Conservation (phyloP, 2,797 vertebrate genomes). For the Sphenopsis melanotis region DNA sequence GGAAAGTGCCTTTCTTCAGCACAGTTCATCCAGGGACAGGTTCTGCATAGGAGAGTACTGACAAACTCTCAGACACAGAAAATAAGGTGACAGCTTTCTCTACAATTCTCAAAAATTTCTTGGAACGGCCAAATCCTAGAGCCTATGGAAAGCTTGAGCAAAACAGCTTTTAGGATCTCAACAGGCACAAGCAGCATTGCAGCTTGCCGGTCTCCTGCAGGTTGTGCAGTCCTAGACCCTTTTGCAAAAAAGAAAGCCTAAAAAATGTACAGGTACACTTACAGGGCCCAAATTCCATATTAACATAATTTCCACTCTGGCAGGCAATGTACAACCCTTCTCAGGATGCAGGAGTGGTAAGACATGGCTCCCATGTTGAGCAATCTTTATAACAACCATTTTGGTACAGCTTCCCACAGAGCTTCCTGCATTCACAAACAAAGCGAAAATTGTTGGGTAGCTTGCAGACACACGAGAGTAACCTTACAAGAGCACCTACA, state of each 20-base stretch:
- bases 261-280: not conserved
- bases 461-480: not conserved
- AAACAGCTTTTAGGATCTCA: not conserved
- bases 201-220: not conserved
- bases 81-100: not conserved
- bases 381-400: not conserved
- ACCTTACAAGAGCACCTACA: not conserved
- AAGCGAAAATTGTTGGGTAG: not conserved
- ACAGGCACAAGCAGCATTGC: not conserved
- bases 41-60: not conserved
- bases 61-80: not conserved
- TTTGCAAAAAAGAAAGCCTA: not conserved
- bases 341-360: not conserved
- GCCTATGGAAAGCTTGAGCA: not conserved
- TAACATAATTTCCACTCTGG: not conserved
- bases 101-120: not conserved
- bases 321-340: not conserved
- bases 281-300: not conserved
- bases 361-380: accelerated
- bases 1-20: not conserved
- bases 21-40: not conserved
- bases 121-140: not conserved
- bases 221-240: not conserved
- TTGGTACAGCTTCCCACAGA: not conserved
- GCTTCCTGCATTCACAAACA: not conserved